Evolutionary conservation across 2,888 invertebrate species (phyloP), one percentile per base, ranked within the genome.

Genomic region (Sympetrum striolatum): DNA sequence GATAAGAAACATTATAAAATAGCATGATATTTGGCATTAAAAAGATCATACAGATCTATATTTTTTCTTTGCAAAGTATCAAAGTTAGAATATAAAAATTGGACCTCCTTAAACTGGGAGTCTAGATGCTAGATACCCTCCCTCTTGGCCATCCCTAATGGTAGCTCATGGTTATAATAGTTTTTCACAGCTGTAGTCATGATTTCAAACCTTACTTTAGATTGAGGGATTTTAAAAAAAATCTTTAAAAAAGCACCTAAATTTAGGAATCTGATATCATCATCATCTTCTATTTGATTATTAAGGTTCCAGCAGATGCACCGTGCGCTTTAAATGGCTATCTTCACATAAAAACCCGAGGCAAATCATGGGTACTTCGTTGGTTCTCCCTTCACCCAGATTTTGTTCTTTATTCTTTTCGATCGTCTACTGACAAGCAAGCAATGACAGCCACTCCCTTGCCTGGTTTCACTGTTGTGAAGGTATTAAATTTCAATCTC

Each of bases 391-490:
- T 95, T 35, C 95, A 95, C 91, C 92, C 93, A 5, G 95, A 95
- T 92, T 96, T 95, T 92, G 96, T 95, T 73, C 93, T 96, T 2
- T 96, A 96, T 92, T 94, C 94, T 0, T 94, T 94, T 91, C 93
- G 93, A 91, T 93, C 94, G n/a, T 94, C 94, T 14, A 93, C 94
- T 92, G 95, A 95, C 92, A 93, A 93, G 1, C 93, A 94, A 92
- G 95, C 96, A 14, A 93, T 95, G 92, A 95, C 95, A 0, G 95
- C 95, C 0, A 94, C 95, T n/a, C 95, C 95, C 0, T 93, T 96
- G 92, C 95, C 95, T 10, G 96, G 96, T 53, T 95, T 95, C 92
- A 93, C 93, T 15, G 94, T 95, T 12, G 93, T 94, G 39, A 93
- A 94, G 91, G 94, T 93, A 81, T 25, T 90, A 48, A 64, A 37